Evolutionary conservation across 2,113 vertebrate species (phyloP).

Genomic region (Diadophis punctatus): DNA sequence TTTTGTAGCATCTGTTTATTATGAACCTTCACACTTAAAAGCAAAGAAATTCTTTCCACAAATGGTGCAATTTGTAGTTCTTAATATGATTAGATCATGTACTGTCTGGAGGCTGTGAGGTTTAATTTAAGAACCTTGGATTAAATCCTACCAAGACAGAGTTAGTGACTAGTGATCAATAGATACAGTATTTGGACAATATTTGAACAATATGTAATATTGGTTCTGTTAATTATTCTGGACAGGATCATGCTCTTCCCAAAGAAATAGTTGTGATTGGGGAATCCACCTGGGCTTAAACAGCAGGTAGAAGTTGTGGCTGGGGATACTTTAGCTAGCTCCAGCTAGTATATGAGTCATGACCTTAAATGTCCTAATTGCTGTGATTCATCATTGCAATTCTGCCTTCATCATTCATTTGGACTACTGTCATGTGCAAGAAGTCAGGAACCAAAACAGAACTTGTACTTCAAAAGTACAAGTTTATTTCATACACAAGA

Average conservation of each 20-base stretch:
- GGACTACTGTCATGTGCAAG: not conserved
- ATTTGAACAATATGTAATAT: not conserved
- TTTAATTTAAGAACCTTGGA: not conserved
- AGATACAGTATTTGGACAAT: not conserved
- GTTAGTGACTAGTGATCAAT: not conserved
- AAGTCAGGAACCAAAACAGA: not conserved
- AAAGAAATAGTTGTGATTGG: not conserved
- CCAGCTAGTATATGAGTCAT: not conserved
- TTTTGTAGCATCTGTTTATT: not conserved
- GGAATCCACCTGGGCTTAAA: not conserved
- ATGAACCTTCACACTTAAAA: not conserved
- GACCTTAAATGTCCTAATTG: not conserved
- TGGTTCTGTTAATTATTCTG: not conserved
- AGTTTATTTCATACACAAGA: not conserved
- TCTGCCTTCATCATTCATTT: not conserved
- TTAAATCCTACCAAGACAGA: not conserved
- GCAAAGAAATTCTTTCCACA: not conserved
- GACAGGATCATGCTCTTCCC: not conserved
- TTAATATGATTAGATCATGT: not conserved
- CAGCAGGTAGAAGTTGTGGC: not conserved
- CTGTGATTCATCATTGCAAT: not conserved
- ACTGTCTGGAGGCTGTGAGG: not conserved
- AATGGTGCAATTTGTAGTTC: not conserved
- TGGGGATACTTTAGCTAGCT: not conserved
- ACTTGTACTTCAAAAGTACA: not conserved